Evolutionary conservation across 1,140 invertebrate species (phyloP), one percentile per base, ranked within the genome.

Genomic region (Calosoma granatense): DNA sequence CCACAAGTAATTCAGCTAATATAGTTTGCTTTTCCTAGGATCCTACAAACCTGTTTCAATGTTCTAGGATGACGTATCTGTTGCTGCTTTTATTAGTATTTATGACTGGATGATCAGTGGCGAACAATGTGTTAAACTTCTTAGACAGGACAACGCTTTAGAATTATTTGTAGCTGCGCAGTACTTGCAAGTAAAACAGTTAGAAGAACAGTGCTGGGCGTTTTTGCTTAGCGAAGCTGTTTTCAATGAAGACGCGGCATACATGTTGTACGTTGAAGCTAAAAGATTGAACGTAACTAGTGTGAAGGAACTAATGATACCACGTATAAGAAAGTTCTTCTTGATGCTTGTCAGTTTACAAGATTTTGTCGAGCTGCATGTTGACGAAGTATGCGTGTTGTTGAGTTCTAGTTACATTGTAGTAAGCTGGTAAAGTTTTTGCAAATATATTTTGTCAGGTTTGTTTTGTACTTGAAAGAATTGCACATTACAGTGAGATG

Each of bases 21-120:
- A 6, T 51, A 6, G 19, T 51, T 51, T 6, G 3, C 43, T 51
- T 51, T 51, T 4, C 19, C 4, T 4, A 51, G 15, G 4, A 4
- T 53, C 19, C 17, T 53, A 11, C 17, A 12, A 4, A 11, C 41
- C 1, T 52, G 57, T 56, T 58, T 47, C 2, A 47, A 22, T 63
- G 64, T 52, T 60, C 58, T 53, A 70, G 67, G 64, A 71, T 56
- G 67, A 68, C 62, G 67, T 65, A 47, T 68, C 64, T 51, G 60
- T 65, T 9, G 20, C 57, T 14, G 79, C 83, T 1, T 88, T 87
- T 64, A 76, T 77, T 15, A 78, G 79, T 36, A 81, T 85, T 59
- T 88, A 88, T 66, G 79, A 85, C 56, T 88, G 86, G 86, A 87
- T 87, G 84, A 79, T 84, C 59, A 78, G 75, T 47, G 72, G 76